phyloP scores from a whole-genome alignment of 2,888 invertebrate species.

The Pyrrhia umbra region DNA sequence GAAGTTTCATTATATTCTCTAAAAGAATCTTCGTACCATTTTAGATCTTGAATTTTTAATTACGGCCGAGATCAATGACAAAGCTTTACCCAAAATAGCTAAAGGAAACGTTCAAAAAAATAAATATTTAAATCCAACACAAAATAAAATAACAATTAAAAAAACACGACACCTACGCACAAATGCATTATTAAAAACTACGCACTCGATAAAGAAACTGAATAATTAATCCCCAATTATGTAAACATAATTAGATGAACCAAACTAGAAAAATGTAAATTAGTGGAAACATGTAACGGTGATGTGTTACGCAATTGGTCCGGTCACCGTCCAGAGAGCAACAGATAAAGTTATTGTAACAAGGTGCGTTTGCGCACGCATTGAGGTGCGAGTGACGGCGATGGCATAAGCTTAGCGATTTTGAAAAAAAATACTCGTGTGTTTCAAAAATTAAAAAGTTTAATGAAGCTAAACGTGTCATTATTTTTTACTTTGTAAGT shows the following conservation, averaged over 20 bases:
- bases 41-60: too few relatives aligned
- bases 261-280: slow-evolving; percentile 59
- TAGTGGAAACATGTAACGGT: slow-evolving; percentile 59
- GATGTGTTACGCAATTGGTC: slow-evolving; percentile 50
- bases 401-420: slow-evolving; percentile 1
- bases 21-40: too few relatives aligned
- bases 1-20: too few relatives aligned
- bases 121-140: background rate
- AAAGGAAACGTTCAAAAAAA: background rate
- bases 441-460: too few relatives aligned
- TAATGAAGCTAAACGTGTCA: too few relatives aligned
- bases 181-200: slow-evolving; percentile 20
- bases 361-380: slow-evolving; percentile 41
- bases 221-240: slow-evolving; percentile 61
- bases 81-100: too few relatives aligned
- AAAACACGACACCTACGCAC: background rate
- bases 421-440: background rate
- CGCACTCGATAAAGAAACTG: slow-evolving; percentile 30
- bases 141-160: background rate
- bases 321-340: slow-evolving; percentile 56
- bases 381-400: slow-evolving; percentile 34
- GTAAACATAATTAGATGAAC: slow-evolving; percentile 60
- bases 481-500: too few relatives aligned
- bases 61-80: too few relatives aligned
- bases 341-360: slow-evolving; percentile 65